Conservation (phyloP, 1,140 invertebrate genomes). For the Phocides pigmalion region DNA sequence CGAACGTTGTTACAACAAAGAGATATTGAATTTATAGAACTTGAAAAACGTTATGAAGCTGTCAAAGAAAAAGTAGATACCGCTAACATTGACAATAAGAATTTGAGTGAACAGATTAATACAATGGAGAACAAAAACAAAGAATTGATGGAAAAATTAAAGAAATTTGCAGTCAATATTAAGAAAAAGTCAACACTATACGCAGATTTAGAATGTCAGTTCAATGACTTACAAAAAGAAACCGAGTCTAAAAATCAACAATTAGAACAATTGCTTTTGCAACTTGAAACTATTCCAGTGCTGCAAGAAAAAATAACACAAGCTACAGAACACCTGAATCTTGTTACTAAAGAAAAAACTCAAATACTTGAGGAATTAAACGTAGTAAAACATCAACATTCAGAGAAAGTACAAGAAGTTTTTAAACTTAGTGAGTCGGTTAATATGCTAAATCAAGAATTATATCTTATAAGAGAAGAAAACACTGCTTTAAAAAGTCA, state of each 20-base stretch:
- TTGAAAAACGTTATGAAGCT: conserved; percentile 63
- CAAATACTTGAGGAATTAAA: conserved; percentile 54
- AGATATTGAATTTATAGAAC: conserved; percentile 54
- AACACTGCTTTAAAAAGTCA: conserved; percentile 63
- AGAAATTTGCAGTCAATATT: conserved; percentile 89
- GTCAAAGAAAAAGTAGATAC: conserved; percentile 55
- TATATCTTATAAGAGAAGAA: conserved; percentile 58
- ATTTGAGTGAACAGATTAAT: conserved; percentile 56
- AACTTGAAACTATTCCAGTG: conserved; percentile 62
- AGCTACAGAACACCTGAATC: conserved; percentile 65
- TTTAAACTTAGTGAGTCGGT: conserved; percentile 49
- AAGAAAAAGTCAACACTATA: conserved; percentile 88
- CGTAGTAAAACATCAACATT: conserved; percentile 54
- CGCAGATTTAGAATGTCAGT: conserved; percentile 86
- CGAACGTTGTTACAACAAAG: conserved; percentile 58
- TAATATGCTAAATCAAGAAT: conserved; percentile 53
- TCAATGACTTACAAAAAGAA: conserved; percentile 72
- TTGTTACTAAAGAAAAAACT: conserved; percentile 53
- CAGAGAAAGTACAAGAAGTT: conserved; percentile 30
- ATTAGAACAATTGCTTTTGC: conserved; percentile 59
- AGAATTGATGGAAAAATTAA: conserved; percentile 89
- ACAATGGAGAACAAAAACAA: conserved; percentile 79
- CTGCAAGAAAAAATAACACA: conserved; percentile 70
- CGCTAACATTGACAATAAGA: conserved; percentile 50
- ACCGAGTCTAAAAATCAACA: conserved; percentile 63